Conservation (phyloP, 1,140 invertebrate species). For the Halesus radiatus region DNA sequence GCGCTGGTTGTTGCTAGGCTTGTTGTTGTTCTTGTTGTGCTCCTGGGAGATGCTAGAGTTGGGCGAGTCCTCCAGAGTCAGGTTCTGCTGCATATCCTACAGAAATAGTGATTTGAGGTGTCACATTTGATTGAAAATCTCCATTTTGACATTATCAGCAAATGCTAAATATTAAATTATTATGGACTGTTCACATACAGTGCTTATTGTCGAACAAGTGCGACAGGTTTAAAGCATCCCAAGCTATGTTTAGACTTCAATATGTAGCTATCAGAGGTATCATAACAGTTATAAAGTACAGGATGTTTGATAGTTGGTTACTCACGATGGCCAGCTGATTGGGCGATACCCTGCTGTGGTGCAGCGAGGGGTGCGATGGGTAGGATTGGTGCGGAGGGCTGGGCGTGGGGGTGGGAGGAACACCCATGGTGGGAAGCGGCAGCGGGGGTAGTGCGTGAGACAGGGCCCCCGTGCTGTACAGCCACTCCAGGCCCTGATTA, state of each 20-base stretch:
- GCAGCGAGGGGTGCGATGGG: background rate
- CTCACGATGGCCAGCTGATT: constrained; percentile 47
- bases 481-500: constrained; percentile 76
- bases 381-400: background rate
- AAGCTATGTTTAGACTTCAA: no score
- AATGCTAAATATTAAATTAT: no score
- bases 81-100: constrained; percentile 51
- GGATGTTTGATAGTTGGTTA: background rate
- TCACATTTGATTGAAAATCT: no score
- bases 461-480: constrained; percentile 61
- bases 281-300: background rate
- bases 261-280: background rate
- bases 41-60: constrained; percentile 19
- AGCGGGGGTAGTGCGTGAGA: constrained; percentile 24
- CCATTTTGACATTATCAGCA: no score
- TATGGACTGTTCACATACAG: no score
- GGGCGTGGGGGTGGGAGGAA: constrained; percentile 51
- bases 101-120: no score
- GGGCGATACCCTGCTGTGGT: constrained; percentile 24
- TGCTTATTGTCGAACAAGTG: no score
- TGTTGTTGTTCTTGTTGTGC: constrained; percentile 34
- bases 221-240: no score
- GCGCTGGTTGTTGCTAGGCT: background rate
- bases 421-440: constrained; percentile 54
- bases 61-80: constrained; percentile 47